Base-by-base conservation (phyloP, 2,888 invertebrate genomes). In the Sympetrum striolatum region DNA sequence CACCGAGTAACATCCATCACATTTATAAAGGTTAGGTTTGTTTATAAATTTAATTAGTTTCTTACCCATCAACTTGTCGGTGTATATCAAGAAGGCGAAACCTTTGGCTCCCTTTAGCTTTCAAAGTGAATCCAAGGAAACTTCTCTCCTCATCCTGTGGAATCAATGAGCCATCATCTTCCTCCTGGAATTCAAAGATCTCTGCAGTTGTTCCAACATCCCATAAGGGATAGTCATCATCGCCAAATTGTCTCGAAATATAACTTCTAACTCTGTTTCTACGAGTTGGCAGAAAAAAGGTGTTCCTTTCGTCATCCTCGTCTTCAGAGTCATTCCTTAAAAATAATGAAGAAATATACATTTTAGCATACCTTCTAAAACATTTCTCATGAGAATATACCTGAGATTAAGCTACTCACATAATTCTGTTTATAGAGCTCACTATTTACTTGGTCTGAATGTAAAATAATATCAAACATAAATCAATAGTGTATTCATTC, bases 61-160 rank as follows among this genome's bases (percentile, higher is more conserved):
- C 91, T 92, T 93, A 94, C 93, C 95, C 95, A 91, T 94, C 94
- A 14, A 93, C 92, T 90, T 94, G 94, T 53, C 94, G 92, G 91
- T 93, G 93, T 10, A 93, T 94, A 79, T 94, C 94, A 1, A 96
- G 92, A 82, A 97, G 94, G 92, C 95, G 94, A 93, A 98, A 97
- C 91, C 98, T 94, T 93, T 98, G 97, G 90, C 97, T 94, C 0
- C 97, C 97, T 92, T 96, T 96, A 0, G 97, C 97, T 93, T 96
- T 96, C 25, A 97, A 94, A 44, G 96, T 95, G n/a, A 96, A 94
- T 79, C 95, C 95, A 44, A 95, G 93, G 6, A 93, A 37, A 58
- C 58, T 22, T 37, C 90, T 90, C 18, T 81, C 80, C 37, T 81
- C 60, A 35, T 90, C 90, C 39, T 37, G 60, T 14, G 80, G 53